A percentile compares a stretch with the other conserved stretches of the same genome.
phyloP scores from a whole-genome alignment of 2,113 vertebrate genomes.

The Leucoraja erinaceus region DNA sequence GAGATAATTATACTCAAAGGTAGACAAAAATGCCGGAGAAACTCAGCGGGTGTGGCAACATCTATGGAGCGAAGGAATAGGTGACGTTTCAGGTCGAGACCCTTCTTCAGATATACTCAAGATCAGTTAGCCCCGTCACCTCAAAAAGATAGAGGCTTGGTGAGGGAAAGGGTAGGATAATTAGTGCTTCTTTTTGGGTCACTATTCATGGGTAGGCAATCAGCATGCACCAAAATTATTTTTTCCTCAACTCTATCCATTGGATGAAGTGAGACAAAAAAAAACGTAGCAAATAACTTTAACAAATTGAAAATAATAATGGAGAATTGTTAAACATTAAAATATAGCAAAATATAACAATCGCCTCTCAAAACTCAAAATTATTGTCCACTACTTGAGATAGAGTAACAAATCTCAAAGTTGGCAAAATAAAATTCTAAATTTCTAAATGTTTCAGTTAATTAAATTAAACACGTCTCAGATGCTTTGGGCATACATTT shows the following conservation, averaged over 20 bases:
- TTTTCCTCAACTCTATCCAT: background rate
- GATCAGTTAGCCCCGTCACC: background rate
- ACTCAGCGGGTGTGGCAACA: too few species aligned
- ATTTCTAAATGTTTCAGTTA: background rate
- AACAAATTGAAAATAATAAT: background rate
- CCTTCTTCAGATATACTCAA: background rate
- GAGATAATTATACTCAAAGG: background rate
- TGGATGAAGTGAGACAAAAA: background rate
- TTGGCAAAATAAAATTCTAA: too few species aligned
- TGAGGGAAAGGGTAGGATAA: background rate
- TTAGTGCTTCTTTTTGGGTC: background rate
- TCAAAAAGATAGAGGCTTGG: too few species aligned
- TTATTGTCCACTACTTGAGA: background rate
- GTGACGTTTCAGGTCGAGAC: too few species aligned
- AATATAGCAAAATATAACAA: background rate
- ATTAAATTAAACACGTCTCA: background rate
- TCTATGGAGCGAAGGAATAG: too few species aligned
- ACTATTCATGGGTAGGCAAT: background rate
- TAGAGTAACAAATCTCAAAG: background rate
- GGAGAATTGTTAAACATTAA: background rate
- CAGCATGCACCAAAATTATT: background rate
- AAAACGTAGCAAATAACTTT: background rate
- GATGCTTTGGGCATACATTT: background rate
- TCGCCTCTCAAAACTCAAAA: background rate
- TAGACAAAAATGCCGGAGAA: too few species aligned